Evolutionary conservation across 2,797 vertebrate species (phyloP).

Genomic region (Schizopygopsis pylzovi): DNA sequence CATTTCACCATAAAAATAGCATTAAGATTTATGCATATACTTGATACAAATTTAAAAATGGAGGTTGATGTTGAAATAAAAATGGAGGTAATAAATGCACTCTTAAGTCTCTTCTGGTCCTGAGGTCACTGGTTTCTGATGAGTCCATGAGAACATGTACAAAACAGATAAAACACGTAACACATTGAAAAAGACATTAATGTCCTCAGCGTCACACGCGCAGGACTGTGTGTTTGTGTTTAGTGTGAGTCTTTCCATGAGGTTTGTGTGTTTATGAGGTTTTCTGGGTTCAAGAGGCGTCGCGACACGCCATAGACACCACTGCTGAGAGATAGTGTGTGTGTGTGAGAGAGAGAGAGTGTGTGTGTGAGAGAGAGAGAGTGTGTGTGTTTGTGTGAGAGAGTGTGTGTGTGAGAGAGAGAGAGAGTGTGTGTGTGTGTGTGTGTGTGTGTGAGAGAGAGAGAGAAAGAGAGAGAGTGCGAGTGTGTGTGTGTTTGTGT

Average conservation of each 20-base stretch:
- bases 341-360: too few species aligned
- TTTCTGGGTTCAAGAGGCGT: conserved; percentile 20
- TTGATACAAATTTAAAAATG: conserved; percentile 34
- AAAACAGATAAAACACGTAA: conserved; percentile 7
- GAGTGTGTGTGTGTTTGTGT: too few species aligned
- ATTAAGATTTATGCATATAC: conserved; percentile 21
- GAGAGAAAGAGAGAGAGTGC: too few species aligned
- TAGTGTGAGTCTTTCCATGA: conserved; percentile 24
- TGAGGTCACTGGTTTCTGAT: conserved; percentile 58
- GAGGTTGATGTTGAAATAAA: conserved; percentile 38
- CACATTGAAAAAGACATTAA: background rate
- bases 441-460: too few species aligned
- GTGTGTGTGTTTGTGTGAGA: too few species aligned
- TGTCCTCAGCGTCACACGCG: background rate
- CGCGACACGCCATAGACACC: background rate
- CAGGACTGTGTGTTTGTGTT: background rate
- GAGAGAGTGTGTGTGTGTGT: too few species aligned
- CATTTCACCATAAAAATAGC: conserved; percentile 25
- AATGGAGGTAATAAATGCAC: conserved; percentile 37
- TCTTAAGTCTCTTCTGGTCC: conserved; percentile 47
- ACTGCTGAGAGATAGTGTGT: background rate
- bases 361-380: too few species aligned
- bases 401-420: too few species aligned
- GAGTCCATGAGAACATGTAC: conserved; percentile 38
- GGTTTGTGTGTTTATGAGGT: conserved; percentile 41